A percentile compares a stretch with the other conserved stretches of the same genome.
These are phyloP conservation scores for Poecilus cupreus DNA, from an alignment of 2,888 invertebrate genomes.

Conservation along the genomic window DNA sequence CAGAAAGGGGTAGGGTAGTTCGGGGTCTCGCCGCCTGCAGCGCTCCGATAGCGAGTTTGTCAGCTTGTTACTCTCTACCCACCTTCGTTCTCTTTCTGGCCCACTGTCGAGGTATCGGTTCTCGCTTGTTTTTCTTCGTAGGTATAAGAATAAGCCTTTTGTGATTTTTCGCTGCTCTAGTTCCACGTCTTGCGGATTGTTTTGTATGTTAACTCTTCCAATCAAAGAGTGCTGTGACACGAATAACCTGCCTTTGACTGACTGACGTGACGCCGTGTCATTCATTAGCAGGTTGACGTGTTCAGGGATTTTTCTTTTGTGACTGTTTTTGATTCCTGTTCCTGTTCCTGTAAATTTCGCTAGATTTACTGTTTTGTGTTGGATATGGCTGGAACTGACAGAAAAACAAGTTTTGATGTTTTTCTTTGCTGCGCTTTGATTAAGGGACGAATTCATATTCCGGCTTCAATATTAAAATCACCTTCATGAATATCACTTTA, in stretches of 20 bases:
- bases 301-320: neutral
- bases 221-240: slow-evolving; percentile 44
- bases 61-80: slow-evolving; percentile 36
- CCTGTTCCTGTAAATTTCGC: slow-evolving; percentile 36
- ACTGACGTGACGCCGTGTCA: slow-evolving; percentile 14
- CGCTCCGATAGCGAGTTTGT: slow-evolving; percentile 52
- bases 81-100: neutral
- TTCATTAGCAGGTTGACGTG: slow-evolving; percentile 34
- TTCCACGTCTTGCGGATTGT: slow-evolving; percentile 40
- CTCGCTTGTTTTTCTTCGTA: neutral
- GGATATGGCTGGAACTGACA: slow-evolving; percentile 6
- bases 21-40: slow-evolving; percentile 35
- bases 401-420: slow-evolving; percentile 23
- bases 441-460: too few species aligned
- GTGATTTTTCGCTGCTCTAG: slow-evolving; percentile 40
- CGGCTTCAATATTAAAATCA: too few species aligned
- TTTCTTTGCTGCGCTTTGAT: neutral
- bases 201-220: slow-evolving; percentile 48
- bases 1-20: slow-evolving; percentile 25
- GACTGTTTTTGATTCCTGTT: slow-evolving; percentile 24
- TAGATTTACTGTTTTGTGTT: slow-evolving; percentile 24
- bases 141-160: slow-evolving; percentile 26
- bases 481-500: too few species aligned
- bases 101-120: neutral
- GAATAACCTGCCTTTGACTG: slow-evolving; percentile 42